Evolutionary conservation across 92 coral and sea anemone species (phyloP).

Genomic region (Parazoanthus darwini): DNA sequence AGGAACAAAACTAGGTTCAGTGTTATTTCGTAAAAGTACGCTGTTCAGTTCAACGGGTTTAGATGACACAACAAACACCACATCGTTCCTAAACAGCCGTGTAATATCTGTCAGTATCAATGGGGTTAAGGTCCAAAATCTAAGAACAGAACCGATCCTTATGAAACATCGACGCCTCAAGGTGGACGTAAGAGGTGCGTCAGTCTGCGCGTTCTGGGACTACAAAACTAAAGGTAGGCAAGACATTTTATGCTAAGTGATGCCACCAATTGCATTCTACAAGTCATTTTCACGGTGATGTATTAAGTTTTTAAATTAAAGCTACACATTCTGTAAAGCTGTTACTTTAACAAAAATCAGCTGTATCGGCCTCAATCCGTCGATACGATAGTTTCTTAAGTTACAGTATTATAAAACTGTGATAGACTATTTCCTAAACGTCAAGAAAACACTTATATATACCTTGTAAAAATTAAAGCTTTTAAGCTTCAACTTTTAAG

Average conservation of each 20-base stretch:
- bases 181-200: background rate
- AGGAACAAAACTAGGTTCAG: constrained; percentile 17
- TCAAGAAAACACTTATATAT: too few relatives aligned
- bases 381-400: too few relatives aligned
- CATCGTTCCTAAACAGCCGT: constrained; percentile 23
- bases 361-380: too few relatives aligned
- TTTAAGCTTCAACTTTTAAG: too few relatives aligned
- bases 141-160: background rate
- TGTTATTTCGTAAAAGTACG: constrained; percentile 7
- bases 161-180: constrained; percentile 6
- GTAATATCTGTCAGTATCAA: constrained; percentile 33
- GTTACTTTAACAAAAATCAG: too few relatives aligned
- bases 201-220: constrained; percentile 51
- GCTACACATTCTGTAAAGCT: too few relatives aligned
- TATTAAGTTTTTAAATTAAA: too few relatives aligned
- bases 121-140: constrained; percentile 13
- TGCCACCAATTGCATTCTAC: background rate
- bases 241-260: background rate
- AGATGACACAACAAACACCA: background rate
- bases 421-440: too few relatives aligned
- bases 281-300: too few relatives aligned
- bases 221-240: constrained; percentile 38
- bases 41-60: constrained; percentile 16
- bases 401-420: too few relatives aligned
- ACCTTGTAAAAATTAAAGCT: too few relatives aligned